phyloP scores from a whole-genome alignment of 2,888 invertebrate species.

The Selenia dentaria region DNA sequence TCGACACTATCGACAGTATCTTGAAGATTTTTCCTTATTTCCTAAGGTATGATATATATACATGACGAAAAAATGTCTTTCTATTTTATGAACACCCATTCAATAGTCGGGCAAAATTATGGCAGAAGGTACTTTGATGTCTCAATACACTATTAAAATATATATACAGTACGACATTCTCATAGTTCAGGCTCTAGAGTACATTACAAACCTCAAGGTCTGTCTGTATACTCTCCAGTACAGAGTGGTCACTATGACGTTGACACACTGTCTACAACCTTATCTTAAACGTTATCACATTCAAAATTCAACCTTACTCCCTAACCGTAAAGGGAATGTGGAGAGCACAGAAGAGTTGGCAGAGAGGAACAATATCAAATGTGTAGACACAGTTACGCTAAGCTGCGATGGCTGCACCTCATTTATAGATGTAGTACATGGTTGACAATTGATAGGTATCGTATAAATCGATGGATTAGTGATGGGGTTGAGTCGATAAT shows the following conservation, averaged over 20 bases:
- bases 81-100: too few species aligned
- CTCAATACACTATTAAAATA: too few species aligned
- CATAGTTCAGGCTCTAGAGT: too few species aligned
- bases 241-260: constrained; percentile 26
- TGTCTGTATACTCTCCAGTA: constrained; percentile 12
- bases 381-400: constrained; percentile 54
- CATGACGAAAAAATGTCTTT: too few species aligned
- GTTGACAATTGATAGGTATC: constrained; percentile 40
- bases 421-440: constrained; percentile 58
- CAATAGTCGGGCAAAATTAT: too few species aligned
- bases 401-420: constrained; percentile 45
- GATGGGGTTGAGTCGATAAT: constrained; percentile 15
- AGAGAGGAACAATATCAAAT: constrained; percentile 20
- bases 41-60: too few species aligned
- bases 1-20: too few species aligned
- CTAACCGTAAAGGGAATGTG: neutral
- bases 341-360: constrained; percentile 1
- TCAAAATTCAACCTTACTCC: neutral
- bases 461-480: constrained; percentile 24
- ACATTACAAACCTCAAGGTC: constrained; percentile 4
- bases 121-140: too few species aligned
- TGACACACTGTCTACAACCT: constrained; percentile 3
- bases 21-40: too few species aligned
- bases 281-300: neutral
- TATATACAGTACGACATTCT: too few species aligned